Base-by-base conservation (phyloP, 2,888 invertebrate species). In the Ochropleura leucogaster region DNA sequence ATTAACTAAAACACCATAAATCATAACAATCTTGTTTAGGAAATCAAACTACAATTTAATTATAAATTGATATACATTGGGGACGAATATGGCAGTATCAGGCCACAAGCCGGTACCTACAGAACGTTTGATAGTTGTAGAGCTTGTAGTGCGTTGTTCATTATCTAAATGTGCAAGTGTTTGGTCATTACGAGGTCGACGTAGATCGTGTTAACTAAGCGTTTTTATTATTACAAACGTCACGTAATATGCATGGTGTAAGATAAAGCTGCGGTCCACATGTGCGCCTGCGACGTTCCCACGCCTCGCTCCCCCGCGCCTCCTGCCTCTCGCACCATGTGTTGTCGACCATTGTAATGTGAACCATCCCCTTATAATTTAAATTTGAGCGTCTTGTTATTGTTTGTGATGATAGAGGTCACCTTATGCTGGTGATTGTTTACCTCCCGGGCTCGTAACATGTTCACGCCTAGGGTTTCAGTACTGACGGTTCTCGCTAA, bases 201-300 rank as follows among this genome's bases (percentile, higher is more conserved):
- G 88, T 90, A 92, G 92, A 92, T 93, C 91, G 90, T 92, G 92
- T 93, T 93, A 93, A 93, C 93, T 93, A 92, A 95, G 93, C 89
- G 89, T 93, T 93, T 93, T 93, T 95, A 95, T 95, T 94, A 94
- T 93, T 93, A 91, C 89, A 89, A 88, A 89, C 92, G 91, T 92
- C 93, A 92, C 91, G 88, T 94, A 93, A 92, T 93, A 92, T 92
- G 91, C 91, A 90, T 92, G 91, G 91, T 88, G 88, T 90, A 89
- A 92, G 94, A 95, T 95, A 95, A 96, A 96, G 95, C 96, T 96
- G 96, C 92, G 91, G 89, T 93, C 94, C 96, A 96, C 90, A 96
- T 96, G 96, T 95, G 95, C 92, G 92, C 87, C 81, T 86, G 91
- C 90, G 90, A 78, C 87, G 94, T 96, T 96, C 96, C 95, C 96